A percentile compares a stretch with the other conserved stretches of the same genome.
Evolutionary conservation across 2,113 vertebrate species (phyloP).

Genomic region (Panthera tigris): DNA sequence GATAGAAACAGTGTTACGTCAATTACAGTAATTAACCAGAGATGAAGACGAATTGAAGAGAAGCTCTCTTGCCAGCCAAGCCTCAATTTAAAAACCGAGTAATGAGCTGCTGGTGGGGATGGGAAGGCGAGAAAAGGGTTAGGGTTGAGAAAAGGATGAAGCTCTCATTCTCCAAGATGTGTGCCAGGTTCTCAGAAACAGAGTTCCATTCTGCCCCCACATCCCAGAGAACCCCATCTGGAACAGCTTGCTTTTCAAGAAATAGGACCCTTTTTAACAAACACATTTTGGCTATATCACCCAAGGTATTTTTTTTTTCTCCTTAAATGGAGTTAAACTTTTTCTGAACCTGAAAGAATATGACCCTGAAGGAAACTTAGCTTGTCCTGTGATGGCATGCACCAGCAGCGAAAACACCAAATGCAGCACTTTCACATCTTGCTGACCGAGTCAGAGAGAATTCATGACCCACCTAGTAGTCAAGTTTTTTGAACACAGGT

Average conservation of each 20-base stretch:
- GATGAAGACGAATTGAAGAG: constrained; percentile 64
- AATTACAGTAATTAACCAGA: constrained; percentile 64
- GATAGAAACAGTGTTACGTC: constrained; percentile 54
- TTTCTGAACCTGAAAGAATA: constrained; percentile 8
- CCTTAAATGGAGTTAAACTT: constrained; percentile 18
- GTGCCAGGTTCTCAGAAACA: neutral
- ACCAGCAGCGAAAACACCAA: neutral
- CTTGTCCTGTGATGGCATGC: neutral
- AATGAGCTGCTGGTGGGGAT: neutral
- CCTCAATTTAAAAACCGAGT: constrained; percentile 38
- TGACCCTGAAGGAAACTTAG: neutral
- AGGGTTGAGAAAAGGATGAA: neutral
- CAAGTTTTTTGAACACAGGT: neutral
- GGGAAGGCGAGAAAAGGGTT: neutral
- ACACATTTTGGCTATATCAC: neutral
- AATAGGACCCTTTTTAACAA: neutral
- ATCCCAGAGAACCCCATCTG: neutral
- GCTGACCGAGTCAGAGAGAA: neutral
- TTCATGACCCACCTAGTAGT: neutral
- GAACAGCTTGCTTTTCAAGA: neutral
- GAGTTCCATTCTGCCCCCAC: neutral
- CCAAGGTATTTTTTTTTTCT: neutral
- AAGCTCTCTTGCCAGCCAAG: neutral
- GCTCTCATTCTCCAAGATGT: neutral
- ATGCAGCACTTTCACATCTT: neutral